Evolutionary conservation across 2,797 vertebrate genomes (phyloP).

Genomic region (Scomberomorus guttatus): DNA sequence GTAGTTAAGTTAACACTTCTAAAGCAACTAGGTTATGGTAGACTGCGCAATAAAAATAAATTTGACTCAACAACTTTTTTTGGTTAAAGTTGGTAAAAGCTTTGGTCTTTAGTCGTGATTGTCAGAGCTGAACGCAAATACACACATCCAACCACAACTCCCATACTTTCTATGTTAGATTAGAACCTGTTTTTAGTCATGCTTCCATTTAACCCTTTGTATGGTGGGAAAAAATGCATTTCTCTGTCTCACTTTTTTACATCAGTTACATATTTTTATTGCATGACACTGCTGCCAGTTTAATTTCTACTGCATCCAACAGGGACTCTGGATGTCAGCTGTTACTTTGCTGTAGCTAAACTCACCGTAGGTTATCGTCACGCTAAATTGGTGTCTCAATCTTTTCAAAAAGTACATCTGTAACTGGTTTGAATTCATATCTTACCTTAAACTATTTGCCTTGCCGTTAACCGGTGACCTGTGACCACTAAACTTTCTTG

Average conservation of each 20-base stretch:
- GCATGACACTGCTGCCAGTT: not conserved
- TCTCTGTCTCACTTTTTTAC: not conserved
- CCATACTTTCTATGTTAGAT: not conserved
- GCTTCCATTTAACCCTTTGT: not conserved
- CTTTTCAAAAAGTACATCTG: conserved; percentile 24
- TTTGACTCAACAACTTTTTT: not conserved
- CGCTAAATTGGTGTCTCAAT: conserved; percentile 30
- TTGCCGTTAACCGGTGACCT: conserved; percentile 34
- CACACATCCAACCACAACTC: conserved; percentile 1
- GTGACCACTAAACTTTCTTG: conserved; percentile 43
- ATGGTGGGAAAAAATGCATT: not conserved
- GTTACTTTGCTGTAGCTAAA: conserved; percentile 14
- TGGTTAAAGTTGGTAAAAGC: not conserved
- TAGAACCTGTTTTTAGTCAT: not conserved
- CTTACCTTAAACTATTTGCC: conserved; percentile 37
- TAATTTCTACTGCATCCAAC: not conserved
- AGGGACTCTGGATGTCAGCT: conserved; percentile 1
- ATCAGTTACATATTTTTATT: not conserved
- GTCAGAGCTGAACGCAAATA: conserved; percentile 5
- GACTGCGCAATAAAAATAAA: not conserved
- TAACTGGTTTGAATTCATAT: conserved; percentile 36
- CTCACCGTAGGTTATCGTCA: not conserved
- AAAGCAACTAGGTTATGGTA: not conserved
- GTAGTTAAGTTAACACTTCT: not conserved
- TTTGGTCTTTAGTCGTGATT: not conserved